Conservation (phyloP, 2,797 vertebrate genomes). For the Myiotriccus ornatus region DNA sequence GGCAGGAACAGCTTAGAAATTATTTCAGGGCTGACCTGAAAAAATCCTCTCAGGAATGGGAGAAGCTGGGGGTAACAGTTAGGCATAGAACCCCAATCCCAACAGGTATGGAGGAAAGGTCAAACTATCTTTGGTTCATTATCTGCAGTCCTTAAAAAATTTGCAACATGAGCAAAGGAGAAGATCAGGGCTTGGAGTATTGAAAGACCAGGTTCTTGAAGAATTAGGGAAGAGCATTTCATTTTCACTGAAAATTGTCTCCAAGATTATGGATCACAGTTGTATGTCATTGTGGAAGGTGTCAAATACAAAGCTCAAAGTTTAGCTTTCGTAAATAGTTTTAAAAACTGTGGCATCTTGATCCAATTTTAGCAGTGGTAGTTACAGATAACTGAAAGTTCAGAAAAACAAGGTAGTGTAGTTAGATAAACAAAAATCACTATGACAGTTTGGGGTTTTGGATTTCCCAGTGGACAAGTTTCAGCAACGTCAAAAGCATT, state of each 20-base stretch:
- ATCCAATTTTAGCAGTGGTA: neutral
- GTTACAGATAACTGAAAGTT: neutral
- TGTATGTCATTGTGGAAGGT: neutral
- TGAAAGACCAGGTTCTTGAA: neutral
- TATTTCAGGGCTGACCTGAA: neutral
- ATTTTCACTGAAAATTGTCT: neutral
- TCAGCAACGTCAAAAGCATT: neutral
- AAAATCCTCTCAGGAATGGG: neutral
- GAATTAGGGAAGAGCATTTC: neutral
- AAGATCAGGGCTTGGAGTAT: neutral
- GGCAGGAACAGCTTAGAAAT: neutral
- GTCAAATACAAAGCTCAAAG: neutral
- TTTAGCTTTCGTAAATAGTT: neutral
- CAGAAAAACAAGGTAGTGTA: neutral
- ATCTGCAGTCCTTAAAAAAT: neutral
- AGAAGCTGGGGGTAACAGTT: neutral
- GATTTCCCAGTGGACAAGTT: neutral
- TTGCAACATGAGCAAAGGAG: neutral
- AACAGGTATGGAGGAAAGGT: neutral
- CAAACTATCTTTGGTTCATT: neutral
- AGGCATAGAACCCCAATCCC: neutral
- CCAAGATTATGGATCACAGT: neutral
- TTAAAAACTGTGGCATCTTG: neutral
- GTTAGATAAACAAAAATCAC: neutral
- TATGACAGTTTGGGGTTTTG: neutral